Evolutionary conservation across 1,140 invertebrate species (phyloP), one percentile per base, ranked within the genome.

Genomic region (Heterodera schachtii): DNA sequence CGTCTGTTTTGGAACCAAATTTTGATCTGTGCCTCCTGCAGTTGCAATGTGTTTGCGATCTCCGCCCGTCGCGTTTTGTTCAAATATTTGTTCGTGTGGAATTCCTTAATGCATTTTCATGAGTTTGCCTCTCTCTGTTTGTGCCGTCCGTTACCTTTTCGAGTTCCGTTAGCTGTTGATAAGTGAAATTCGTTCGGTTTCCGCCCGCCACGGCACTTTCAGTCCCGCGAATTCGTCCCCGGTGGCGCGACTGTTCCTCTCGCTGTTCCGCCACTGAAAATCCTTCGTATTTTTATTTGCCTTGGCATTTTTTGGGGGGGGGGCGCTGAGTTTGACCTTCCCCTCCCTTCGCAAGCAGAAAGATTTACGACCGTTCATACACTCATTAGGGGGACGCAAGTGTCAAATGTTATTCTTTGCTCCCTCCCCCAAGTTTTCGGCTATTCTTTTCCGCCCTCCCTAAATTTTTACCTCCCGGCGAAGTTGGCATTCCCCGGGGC

Each of bases 41-140:
- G 93, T 89, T 96, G 95, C 21, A 99, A 91, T 2, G 95, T 94
- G 1, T 95, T 95, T 0, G 97, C 97, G 84, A 99, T 99, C 91
- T 99, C 97, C 86, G 98, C 98, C 84, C 97, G 92, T 85, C 97
- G 92, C 8, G 96, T 96, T 83, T 97, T 92, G 3, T 96, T 98
- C 86, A 99, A 93, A 92, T 99, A 99, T 91, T 98, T 98, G 92
- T 98, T 98, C 91, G 97, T 98, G 91, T 99, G 96, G 91, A 98
- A 99, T 91, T 99, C 97, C 90, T 99, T 99, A 97, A 84, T 98
- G 69, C 47, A 86, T 74, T 16, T 82, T 83, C 19, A 82, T 44
- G 41, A 60, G 31, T 19, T 44, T 52, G 49, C 49, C 11, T 57
- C 49, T 41, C 52, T 60, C 16, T 71, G 4, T 41, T 77, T 57